Evolutionary conservation across 2,113 vertebrate genomes (phyloP), one percentile per base, ranked within the genome.

Genomic region (Hylia prasina): DNA sequence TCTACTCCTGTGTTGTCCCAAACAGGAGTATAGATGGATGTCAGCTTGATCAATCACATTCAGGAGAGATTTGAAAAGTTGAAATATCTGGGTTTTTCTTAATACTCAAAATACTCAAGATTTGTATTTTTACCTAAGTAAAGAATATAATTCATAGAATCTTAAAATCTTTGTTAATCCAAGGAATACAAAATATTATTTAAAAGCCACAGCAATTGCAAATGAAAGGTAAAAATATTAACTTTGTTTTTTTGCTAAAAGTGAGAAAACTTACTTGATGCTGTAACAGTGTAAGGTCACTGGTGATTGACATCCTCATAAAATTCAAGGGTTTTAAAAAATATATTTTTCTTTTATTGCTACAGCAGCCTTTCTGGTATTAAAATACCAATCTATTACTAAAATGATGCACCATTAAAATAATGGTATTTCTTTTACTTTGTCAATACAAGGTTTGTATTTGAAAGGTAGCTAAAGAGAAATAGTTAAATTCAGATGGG

Each of bases 281-380:
- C 8, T 9, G 0, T 71, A 81, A 56, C 12, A 81, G 7, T 69
- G 8, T 39, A n/a, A 39, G 5, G 21, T 56, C 31, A 48, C 11
- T 61, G 50, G 4, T 71, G 13, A 70, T 2, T 9, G 44, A 68
- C 1, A 1, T 9, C 47, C 31, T 68, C 77, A 27, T 47, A 28
- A 15, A 71, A 70, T 31, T 3, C 8, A 57, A 23, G 13, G 6
- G 0, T 1, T 39, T 61, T 71, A 5, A 50, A 60, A 12, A 35
- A 2, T 6, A 16, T 48, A 65, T 81, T 66, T 78, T 84, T 21
- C 3, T 72, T 80, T 40, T 39, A n/a, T 51, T 93, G 31, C 18
- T 65, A 28, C 23, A 82, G 25, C 22, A 82, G 11, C 18, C 13
- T 71, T 15, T 70, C 11, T 61, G 9, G 5, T 45, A 69, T 31